phyloP scores from a whole-genome alignment of 1,140 invertebrate species.

The Tetraneura akinire region DNA sequence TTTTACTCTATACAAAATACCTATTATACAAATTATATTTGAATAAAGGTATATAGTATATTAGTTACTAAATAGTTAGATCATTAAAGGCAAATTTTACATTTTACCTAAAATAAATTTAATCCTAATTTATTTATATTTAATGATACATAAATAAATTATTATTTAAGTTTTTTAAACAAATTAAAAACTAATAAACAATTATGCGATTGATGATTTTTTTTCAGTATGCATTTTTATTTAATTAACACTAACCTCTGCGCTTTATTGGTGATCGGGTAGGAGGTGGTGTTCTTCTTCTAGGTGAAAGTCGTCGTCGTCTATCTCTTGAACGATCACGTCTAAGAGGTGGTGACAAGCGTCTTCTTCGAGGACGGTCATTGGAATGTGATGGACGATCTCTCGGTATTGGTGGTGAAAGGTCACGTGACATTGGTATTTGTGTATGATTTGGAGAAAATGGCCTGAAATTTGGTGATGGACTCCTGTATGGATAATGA shows the following conservation, averaged over 20 bases:
- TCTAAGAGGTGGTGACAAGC: neutral
- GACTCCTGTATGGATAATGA: slow-evolving; percentile 10
- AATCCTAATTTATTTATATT: no score
- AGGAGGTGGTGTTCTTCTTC: slow-evolving; percentile 35
- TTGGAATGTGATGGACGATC: slow-evolving; percentile 10
- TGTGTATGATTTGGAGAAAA: slow-evolving; percentile 32
- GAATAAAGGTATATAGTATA: no score
- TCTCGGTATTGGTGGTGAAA: neutral
- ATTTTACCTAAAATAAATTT: no score
- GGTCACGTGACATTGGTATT: slow-evolving; percentile 10
- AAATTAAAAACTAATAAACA: no score
- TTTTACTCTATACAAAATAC: no score
- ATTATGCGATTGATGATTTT: no score
- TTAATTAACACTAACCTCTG: slow-evolving; percentile 1
- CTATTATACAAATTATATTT: no score
- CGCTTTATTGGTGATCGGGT: slow-evolving; percentile 16
- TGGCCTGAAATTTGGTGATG: neutral
- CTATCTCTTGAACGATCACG: slow-evolving; percentile 36
- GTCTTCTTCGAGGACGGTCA: slow-evolving; percentile 26
- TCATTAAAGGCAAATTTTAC: no score
- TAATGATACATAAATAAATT: no score
- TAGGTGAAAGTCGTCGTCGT: slow-evolving; percentile 10
- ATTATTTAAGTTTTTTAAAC: no score
- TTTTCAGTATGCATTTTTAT: no score
- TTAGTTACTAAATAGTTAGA: no score